Conservation (phyloP, 2,113 vertebrate species). For the Pelvicachromis taeniatus region DNA sequence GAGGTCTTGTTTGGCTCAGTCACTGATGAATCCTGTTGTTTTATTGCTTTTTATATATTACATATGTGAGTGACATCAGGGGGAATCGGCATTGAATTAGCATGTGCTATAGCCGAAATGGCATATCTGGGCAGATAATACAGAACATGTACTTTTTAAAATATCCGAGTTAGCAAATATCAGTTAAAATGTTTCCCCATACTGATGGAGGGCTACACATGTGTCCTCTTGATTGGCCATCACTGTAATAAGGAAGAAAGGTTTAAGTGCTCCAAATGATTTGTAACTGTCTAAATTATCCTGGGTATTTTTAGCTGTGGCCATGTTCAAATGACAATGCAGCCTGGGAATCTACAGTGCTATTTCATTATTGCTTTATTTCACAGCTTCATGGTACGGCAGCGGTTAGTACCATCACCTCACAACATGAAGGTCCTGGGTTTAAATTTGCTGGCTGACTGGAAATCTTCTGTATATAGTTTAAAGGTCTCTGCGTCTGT, state of each 20-base stretch:
- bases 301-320: background rate
- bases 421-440: fast-evolving
- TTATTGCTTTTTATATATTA: background rate
- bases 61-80: background rate
- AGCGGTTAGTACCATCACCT: background rate
- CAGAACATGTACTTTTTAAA: background rate
- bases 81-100: background rate
- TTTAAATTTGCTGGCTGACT: background rate
- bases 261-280: too few relatives aligned
- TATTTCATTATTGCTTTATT: background rate
- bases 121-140: background rate
- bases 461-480: background rate
- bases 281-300: background rate
- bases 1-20: background rate
- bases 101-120: background rate
- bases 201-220: background rate
- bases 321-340: background rate
- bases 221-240: background rate
- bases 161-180: background rate
- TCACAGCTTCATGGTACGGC: fast-evolving
- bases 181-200: background rate
- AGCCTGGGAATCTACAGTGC: background rate
- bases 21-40: background rate
- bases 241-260: background rate
- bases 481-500: background rate